phyloP scores from a whole-genome alignment of 2,888 invertebrate genomes.

The Cybosia mesomella region DNA sequence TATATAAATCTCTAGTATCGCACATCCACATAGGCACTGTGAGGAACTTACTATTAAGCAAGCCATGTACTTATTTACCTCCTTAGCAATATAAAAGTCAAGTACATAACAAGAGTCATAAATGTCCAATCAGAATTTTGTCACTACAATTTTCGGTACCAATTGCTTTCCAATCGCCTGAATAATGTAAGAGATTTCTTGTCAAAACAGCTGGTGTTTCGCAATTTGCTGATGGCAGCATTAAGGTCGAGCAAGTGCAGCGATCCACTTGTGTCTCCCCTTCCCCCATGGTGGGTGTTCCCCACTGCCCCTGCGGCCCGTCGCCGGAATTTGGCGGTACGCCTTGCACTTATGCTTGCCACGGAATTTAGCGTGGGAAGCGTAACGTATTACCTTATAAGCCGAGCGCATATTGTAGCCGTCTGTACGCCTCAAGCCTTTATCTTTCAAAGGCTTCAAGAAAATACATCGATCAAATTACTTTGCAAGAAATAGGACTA shows the following conservation, averaged over 20 bases:
- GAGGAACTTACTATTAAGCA: background rate
- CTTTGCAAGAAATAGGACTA: constrained; percentile 7
- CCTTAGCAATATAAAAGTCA: background rate
- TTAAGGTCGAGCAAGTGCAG: constrained; percentile 82
- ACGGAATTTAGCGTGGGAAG: constrained; percentile 61
- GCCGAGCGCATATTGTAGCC: constrained; percentile 46
- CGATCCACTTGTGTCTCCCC: constrained; percentile 63
- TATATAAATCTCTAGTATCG: background rate
- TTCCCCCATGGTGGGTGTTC: constrained; percentile 25
- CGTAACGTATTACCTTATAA: constrained; percentile 60
- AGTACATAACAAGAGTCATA: constrained; percentile 33
- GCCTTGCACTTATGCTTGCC: constrained; percentile 75
- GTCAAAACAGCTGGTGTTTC: constrained; percentile 82
- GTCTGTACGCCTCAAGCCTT: constrained; percentile 30
- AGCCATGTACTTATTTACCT: background rate
- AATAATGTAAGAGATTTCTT: constrained; percentile 80
- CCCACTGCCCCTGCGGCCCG: constrained; percentile 70
- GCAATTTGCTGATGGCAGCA: constrained; percentile 85
- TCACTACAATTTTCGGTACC: constrained; percentile 68
- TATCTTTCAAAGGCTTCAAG: constrained; percentile 41
- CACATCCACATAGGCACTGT: background rate
- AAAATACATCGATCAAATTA: constrained; percentile 33
- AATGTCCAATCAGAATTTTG: constrained; percentile 62
- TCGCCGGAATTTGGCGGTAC: constrained; percentile 82
- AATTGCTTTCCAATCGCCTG: constrained; percentile 74